These are phyloP conservation scores for Rhopalosiphum padi DNA, from an alignment of 1,140 invertebrate species.

Conservation along the genomic window DNA sequence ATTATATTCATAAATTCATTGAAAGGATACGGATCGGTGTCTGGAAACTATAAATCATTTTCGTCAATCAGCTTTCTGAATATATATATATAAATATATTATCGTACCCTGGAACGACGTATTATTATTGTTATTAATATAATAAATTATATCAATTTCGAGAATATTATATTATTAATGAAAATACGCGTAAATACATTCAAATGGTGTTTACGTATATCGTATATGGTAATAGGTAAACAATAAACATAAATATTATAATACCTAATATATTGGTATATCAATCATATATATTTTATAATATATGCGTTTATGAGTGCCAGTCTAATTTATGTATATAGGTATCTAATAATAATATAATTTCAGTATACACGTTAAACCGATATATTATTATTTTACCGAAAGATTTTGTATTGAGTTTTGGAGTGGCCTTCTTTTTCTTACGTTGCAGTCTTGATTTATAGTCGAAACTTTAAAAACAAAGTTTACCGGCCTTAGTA, in stretches of 20 bases:
- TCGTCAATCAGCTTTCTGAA: background rate
- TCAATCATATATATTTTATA: constrained; percentile 21
- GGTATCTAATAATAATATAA: background rate
- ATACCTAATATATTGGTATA: background rate
- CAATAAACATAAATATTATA: background rate
- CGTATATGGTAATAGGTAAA: background rate
- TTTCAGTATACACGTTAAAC: background rate
- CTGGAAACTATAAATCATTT: background rate
- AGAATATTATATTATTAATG: background rate
- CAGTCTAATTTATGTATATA: background rate
- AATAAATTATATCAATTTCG: background rate
- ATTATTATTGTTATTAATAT: background rate
- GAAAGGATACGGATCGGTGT: background rate
- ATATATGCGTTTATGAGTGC: background rate
- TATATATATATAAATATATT: background rate
- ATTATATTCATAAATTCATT: background rate
- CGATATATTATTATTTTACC: background rate
- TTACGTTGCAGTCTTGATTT: background rate
- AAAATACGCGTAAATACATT: background rate
- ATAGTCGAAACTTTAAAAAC: constrained; percentile 25
- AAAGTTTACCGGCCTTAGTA: background rate
- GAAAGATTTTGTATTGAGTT: background rate
- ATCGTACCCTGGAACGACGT: background rate
- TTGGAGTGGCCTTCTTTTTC: background rate
- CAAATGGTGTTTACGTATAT: background rate